phyloP scores from a whole-genome alignment of 2,888 invertebrate species.

The Phasia obesa region DNA sequence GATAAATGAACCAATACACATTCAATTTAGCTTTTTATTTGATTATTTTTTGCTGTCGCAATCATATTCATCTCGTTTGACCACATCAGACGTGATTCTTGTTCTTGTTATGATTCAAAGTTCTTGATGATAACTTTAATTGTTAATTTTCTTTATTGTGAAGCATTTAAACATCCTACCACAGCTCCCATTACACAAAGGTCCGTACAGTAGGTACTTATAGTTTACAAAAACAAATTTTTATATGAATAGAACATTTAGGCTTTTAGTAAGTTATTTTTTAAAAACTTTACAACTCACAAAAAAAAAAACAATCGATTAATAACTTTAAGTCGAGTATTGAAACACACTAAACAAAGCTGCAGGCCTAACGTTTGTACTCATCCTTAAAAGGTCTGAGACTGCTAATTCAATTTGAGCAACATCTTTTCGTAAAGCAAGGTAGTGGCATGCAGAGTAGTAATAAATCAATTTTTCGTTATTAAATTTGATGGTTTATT shows the following conservation, averaged over 20 bases:
- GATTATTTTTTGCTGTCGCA: slow-evolving; percentile 26
- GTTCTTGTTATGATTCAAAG: slow-evolving; percentile 57
- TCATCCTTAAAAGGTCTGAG: not conserved
- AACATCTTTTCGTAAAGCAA: not conserved
- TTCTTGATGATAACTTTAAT: slow-evolving; percentile 49
- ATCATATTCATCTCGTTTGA: slow-evolving; percentile 41
- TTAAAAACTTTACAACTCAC: not conserved
- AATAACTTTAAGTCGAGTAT: not conserved
- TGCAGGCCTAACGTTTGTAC: not conserved
- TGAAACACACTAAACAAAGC: not conserved
- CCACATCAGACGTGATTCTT: slow-evolving; percentile 47
- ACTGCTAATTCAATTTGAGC: not conserved
- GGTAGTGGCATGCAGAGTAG: not conserved
- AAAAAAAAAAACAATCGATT: not conserved
- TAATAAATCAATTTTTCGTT: not conserved
- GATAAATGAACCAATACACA: slow-evolving; percentile 44
- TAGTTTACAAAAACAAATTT: too few species aligned
- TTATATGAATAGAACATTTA: too few species aligned
- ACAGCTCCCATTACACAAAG: slow-evolving; percentile 8
- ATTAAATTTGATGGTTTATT: too few species aligned
- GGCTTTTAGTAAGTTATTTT: too few species aligned
- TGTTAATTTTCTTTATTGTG: slow-evolving; percentile 28
- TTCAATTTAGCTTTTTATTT: slow-evolving; percentile 7
- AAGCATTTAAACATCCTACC: not conserved
- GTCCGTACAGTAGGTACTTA: not conserved